Percentiles rank a stretch among this genome's conserved stretches.
Conservation (phyloP, 2,888 invertebrate genomes). For the Callyntrura guangdongensis region DNA sequence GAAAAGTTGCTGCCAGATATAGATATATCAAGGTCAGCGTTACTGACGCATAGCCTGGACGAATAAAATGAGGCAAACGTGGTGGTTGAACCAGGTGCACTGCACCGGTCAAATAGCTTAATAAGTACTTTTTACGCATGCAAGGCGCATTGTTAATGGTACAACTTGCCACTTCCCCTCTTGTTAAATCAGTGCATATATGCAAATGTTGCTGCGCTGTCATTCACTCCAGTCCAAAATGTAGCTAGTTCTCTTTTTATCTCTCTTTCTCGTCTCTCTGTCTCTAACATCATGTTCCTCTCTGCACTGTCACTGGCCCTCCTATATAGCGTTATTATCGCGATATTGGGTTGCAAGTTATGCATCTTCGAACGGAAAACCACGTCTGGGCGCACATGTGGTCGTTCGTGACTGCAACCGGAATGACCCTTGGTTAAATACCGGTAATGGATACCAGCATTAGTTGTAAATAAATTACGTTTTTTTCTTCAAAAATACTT, state of each 20-base stretch:
- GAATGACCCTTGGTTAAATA: constrained; percentile 47
- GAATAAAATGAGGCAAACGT: constrained; percentile 51
- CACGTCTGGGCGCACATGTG: constrained; percentile 18
- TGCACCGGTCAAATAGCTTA: constrained; percentile 69
- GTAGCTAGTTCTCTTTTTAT: constrained; percentile 11
- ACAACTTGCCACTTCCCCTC: background rate
- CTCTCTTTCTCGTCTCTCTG: background rate
- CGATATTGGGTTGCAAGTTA: background rate
- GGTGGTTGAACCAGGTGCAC: constrained; percentile 75
- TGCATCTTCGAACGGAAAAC: constrained; percentile 47
- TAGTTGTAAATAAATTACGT: constrained; percentile 20
- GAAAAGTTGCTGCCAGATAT: constrained; percentile 10
- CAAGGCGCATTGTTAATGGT: constrained; percentile 64
- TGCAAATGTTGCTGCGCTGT: constrained; percentile 27
- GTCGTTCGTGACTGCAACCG: constrained; percentile 41
- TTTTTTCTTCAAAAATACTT: constrained; percentile 56
- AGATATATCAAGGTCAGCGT: constrained; percentile 71
- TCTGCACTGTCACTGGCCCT: no score
- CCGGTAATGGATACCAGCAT: constrained; percentile 18
- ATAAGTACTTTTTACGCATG: constrained; percentile 71
- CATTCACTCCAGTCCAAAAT: constrained; percentile 17
- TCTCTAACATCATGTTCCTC: no score
- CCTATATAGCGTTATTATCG: background rate
- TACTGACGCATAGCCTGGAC: constrained; percentile 43
- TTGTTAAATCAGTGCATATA: background rate